Evolutionary conservation across 2,888 invertebrate species (phyloP).

Genomic region (Eurytoma adleriae): DNA sequence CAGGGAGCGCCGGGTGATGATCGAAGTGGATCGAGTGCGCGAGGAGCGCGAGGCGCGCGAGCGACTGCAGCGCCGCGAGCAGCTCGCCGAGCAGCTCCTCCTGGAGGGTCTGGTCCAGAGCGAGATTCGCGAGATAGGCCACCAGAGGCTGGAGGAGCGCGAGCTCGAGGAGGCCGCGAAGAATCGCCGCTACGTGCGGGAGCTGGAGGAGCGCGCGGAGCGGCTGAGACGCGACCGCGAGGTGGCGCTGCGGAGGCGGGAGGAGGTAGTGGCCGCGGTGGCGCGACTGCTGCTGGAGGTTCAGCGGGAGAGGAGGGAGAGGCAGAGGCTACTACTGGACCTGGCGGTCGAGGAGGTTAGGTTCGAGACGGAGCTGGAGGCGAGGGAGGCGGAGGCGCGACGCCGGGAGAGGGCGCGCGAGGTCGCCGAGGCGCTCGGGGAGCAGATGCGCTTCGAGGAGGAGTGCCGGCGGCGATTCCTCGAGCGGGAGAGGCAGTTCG

Average conservation of each 20-base stretch:
- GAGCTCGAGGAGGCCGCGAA: conserved; percentile 54
- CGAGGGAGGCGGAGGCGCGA: conserved; percentile 60
- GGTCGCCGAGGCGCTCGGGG: conserved; percentile 60
- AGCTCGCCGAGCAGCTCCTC: conserved; percentile 58
- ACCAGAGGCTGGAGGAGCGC: conserved; percentile 50
- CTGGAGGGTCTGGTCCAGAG: conserved; percentile 60
- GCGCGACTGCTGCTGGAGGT: conserved; percentile 43
- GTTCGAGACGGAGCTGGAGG: conserved; percentile 59
- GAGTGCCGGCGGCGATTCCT: conserved; percentile 61
- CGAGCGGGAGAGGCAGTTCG: conserved; percentile 64
- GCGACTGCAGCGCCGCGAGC: conserved; percentile 53
- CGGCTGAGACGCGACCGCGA: conserved; percentile 45
- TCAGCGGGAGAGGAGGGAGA: conserved; percentile 48
- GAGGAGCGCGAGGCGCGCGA: conserved; percentile 61
- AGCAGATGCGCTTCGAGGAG: conserved; percentile 65
- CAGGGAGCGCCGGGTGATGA: conserved; percentile 63
- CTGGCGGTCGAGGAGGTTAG: conserved; percentile 65
- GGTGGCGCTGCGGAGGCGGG: conserved; percentile 55
- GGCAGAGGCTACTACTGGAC: conserved; percentile 60
- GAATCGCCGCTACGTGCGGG: conserved; percentile 57
- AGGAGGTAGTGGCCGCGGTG: conserved; percentile 57
- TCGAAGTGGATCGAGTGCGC: conserved; percentile 63
- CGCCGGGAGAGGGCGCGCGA: conserved; percentile 58
- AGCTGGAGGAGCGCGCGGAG: conserved; percentile 60
- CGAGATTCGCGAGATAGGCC: conserved; percentile 62